These are phyloP conservation scores for Drosophila miranda DNA, from an alignment of 1,140 invertebrate species.

Conservation along the genomic window DNA sequence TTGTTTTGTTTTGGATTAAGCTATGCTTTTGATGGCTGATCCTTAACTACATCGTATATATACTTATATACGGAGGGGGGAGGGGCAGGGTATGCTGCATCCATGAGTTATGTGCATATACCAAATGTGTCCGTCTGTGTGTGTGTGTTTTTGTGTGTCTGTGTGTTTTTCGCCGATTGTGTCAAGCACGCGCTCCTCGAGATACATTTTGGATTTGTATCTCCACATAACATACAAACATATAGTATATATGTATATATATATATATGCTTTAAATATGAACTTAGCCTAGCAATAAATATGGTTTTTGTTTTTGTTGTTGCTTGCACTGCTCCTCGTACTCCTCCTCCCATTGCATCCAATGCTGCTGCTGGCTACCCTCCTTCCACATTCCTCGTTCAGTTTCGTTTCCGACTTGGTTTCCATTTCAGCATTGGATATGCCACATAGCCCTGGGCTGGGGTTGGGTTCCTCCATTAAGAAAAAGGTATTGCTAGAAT, in stretches of 20 bases:
- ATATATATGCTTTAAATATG: slow-evolving; percentile 54
- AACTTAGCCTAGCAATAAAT: slow-evolving; percentile 75
- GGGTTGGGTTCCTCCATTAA: background rate
- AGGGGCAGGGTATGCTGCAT: slow-evolving; percentile 24
- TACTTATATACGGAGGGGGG: slow-evolving; percentile 13
- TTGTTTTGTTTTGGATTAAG: slow-evolving; percentile 50
- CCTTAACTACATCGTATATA: slow-evolving; percentile 38
- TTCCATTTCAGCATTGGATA: slow-evolving; percentile 39
- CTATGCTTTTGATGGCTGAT: slow-evolving; percentile 62
- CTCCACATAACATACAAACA: slow-evolving; percentile 41
- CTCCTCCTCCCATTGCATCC: slow-evolving; percentile 13
- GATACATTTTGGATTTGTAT: slow-evolving; percentile 36
- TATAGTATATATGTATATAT: slow-evolving; percentile 31
- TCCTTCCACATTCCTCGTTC: slow-evolving; percentile 13
- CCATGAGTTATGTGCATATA: background rate
- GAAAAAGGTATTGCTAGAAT: slow-evolving; percentile 68
- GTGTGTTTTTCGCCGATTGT: slow-evolving; percentile 28
- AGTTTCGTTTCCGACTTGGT: slow-evolving; percentile 4
- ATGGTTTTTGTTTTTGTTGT: slow-evolving; percentile 10
- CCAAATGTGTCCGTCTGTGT: slow-evolving; percentile 13
- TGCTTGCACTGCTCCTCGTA: too few relatives aligned
- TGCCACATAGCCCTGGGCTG: slow-evolving; percentile 4
- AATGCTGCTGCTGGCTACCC: background rate
- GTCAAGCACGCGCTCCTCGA: slow-evolving; percentile 55
- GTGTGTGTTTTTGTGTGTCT: slow-evolving; percentile 12